Evolutionary conservation across 2,797 vertebrate genomes (phyloP).

Genomic region (Syngnathus acus): DNA sequence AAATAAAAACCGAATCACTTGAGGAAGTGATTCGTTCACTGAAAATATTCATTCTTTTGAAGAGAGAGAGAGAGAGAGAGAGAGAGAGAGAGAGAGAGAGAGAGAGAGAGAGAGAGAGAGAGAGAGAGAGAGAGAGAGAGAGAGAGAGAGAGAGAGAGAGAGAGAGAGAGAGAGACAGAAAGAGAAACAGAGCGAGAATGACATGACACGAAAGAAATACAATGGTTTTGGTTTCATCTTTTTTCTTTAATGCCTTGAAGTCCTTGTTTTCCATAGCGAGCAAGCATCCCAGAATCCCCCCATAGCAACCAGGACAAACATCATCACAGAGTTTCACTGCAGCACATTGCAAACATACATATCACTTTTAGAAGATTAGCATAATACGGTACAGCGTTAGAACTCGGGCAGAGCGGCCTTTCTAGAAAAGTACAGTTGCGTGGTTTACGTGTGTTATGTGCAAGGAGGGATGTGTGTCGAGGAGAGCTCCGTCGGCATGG

Average conservation of each 20-base stretch:
- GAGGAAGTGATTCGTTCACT: too few species aligned
- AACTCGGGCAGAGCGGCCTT: constrained; percentile 59
- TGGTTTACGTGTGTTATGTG: neutral
- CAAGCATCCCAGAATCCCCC: constrained; percentile 64
- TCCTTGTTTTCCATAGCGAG: constrained; percentile 52
- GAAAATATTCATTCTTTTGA: too few species aligned
- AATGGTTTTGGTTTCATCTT: neutral
- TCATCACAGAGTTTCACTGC: constrained; percentile 66
- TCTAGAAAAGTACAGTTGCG: constrained; percentile 15
- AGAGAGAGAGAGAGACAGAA: too few species aligned
- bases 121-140: too few species aligned
- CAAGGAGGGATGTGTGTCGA: constrained; percentile 1
- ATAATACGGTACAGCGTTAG: constrained; percentile 66
- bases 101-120: too few species aligned
- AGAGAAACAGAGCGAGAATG: too few species aligned
- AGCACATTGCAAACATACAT: constrained; percentile 63
- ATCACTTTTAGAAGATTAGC: constrained; percentile 59
- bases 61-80: too few species aligned
- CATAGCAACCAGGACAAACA: constrained; percentile 64
- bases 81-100: too few species aligned
- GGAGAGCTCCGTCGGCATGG: neutral
- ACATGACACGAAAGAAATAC: too few species aligned
- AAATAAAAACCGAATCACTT: too few species aligned
- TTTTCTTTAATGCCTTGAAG: neutral
- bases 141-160: too few species aligned